Conservation (phyloP, 2,113 vertebrate genomes). For the Silurus glanis region DNA sequence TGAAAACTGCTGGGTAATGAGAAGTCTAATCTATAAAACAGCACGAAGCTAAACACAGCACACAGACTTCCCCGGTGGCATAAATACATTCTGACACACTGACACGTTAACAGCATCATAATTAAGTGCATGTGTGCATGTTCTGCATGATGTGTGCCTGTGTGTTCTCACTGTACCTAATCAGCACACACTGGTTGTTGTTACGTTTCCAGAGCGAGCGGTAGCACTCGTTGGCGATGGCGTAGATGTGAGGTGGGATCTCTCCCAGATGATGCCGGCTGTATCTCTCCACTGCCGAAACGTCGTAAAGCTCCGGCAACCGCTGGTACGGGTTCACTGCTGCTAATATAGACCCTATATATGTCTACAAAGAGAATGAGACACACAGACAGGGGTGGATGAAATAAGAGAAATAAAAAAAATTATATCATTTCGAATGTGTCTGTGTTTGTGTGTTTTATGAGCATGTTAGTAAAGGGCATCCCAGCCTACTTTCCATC, state of each 20-base stretch:
- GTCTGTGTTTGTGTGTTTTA: slow-evolving; percentile 8
- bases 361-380: slow-evolving; percentile 76
- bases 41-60: slow-evolving; percentile 19
- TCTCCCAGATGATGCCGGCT: slow-evolving; percentile 86
- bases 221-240: slow-evolving; percentile 94
- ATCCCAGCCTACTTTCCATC: slow-evolving; percentile 34
- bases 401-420: slow-evolving; percentile 6
- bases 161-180: slow-evolving; percentile 78
- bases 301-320: slow-evolving; percentile 83
- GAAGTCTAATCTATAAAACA: slow-evolving; percentile 34
- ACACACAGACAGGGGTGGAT: neutral
- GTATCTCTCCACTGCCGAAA: slow-evolving; percentile 76
- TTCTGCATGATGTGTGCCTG: neutral
- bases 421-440: neutral
- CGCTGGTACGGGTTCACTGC: slow-evolving; percentile 93
- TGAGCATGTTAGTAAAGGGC: neutral
- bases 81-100: slow-evolving; percentile 6
- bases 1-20: slow-evolving; percentile 12
- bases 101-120: slow-evolving; percentile 17
- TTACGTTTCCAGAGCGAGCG: slow-evolving; percentile 91
- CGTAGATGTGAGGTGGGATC: slow-evolving; percentile 90
- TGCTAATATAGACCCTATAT: slow-evolving; percentile 93
- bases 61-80: slow-evolving; percentile 7
- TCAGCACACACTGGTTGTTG: slow-evolving; percentile 95
- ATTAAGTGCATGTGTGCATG: slow-evolving; percentile 18